Base-by-base conservation (phyloP, 2,888 invertebrate genomes). In the Scaptomyza reducta region DNA sequence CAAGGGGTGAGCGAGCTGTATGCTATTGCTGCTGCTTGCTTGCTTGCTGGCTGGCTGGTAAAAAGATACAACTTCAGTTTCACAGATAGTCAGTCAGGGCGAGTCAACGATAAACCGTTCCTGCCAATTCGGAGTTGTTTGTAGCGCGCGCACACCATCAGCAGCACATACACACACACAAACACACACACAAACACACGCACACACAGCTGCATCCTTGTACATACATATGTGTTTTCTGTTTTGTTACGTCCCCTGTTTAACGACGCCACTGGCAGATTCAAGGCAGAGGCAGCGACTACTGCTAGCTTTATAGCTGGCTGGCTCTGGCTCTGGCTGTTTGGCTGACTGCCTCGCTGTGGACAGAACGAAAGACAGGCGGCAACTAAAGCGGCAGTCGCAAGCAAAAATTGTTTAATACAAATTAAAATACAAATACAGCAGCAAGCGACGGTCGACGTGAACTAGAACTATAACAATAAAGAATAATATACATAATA, bases 291-390 rank as follows among this genome's bases (percentile, higher is more conserved):
- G 70, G 55, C 65, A 70, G 74, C 73, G 68, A 74, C 73, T 69
- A 69, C 73, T 73, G 73, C 73, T 73, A 74, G 74, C 74, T 74
- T 74, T 50, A 74, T 74, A 70, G 70, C 70, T 74, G 74, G 68
- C 68, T 75, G 75, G 56, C 75, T 75, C 56, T 71, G 70, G 57
- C 76, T 61, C 63, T 76, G 73, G 75, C 73, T 80, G 79, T 80
- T 80, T 80, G 60, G 83, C 80, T 80, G 84, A 77, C 77, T 77
- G 77, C 77, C 77, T 77, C 71, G 77, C 77, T 77, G 77, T 81
- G 84, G 81, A 80, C 84, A 84, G 80, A 80, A 80, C 83, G 81
- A 79, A 84, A 81, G 84, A 81, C 81, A 84, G 81, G 84, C 81
- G 81, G 84, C 81, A 77, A 81, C 81, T 81, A 79, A 81, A 77